Percentiles rank a stretch among this genome's conserved stretches.
phyloP scores from a whole-genome alignment of 1,140 invertebrate species.

The Panonychus citri region DNA sequence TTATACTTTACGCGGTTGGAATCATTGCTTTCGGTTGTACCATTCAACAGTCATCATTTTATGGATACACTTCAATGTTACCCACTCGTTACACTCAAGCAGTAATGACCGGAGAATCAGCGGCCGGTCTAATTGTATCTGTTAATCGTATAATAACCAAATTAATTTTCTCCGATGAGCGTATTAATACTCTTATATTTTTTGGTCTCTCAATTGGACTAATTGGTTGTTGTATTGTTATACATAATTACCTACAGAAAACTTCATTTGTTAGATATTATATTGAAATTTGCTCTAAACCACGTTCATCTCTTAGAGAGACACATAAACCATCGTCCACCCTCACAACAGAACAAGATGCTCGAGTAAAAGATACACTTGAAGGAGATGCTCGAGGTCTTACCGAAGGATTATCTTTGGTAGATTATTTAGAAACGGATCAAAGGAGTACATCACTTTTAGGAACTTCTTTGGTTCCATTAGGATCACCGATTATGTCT shows the following conservation, averaged over 20 bases:
- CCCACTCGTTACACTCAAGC: constrained; percentile 69
- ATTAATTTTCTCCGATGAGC: constrained; percentile 37
- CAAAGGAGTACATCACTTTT: background rate
- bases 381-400: background rate
- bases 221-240: constrained; percentile 42
- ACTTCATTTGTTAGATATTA: constrained; percentile 63
- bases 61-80: constrained; percentile 74
- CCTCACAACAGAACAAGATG: background rate
- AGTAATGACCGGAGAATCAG: constrained; percentile 78
- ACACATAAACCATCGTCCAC: background rate
- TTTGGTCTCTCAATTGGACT: constrained; percentile 49
- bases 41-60: constrained; percentile 79
- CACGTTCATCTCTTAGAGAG: background rate
- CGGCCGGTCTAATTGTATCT: constrained; percentile 61
- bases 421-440: background rate
- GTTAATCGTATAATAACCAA: constrained; percentile 59
- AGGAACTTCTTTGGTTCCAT: background rate
- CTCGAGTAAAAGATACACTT: background rate
- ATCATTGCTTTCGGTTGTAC: constrained; percentile 67
- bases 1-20: constrained; percentile 57
- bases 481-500: background rate
- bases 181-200: constrained; percentile 57
- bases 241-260: constrained; percentile 42
- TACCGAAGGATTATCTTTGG: background rate
- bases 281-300: constrained; percentile 40